phyloP scores from a whole-genome alignment of 2,113 vertebrate species.

The Amazona guildingii region DNA sequence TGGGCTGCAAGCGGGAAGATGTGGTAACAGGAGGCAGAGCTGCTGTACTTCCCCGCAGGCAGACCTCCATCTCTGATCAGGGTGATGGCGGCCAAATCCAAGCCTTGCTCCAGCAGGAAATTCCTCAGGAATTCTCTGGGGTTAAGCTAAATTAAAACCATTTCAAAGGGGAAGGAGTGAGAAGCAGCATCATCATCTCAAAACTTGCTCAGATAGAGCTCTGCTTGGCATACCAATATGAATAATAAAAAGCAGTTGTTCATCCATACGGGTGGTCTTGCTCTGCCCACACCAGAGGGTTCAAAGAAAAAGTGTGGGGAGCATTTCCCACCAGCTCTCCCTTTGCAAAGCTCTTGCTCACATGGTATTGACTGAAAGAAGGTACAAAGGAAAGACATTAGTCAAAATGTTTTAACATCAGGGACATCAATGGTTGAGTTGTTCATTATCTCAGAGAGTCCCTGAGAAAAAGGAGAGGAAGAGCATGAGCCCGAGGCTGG shows the following conservation, averaged over 20 bases:
- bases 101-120: not conserved
- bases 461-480: not conserved
- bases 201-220: not conserved
- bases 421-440: not conserved
- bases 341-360: not conserved
- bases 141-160: not conserved
- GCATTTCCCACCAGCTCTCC: not conserved
- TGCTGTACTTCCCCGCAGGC: not conserved
- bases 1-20: not conserved
- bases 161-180: not conserved
- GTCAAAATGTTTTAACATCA: slow-evolving; percentile 2
- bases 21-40: not conserved
- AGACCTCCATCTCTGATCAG: not conserved
- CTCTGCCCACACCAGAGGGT: not conserved
- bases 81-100: not conserved
- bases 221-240: not conserved
- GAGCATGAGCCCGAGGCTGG: rapidly evolving
- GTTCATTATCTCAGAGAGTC: slow-evolving; percentile 3
- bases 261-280: not conserved
- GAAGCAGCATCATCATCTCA: not conserved
- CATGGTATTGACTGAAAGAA: not conserved
- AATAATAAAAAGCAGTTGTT: slow-evolving; percentile 15
- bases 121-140: not conserved
- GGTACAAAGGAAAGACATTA: not conserved
- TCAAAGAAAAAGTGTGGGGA: not conserved